Evolutionary conservation across 2,888 invertebrate species (phyloP).

Genomic region (Galerucella pusilla): DNA sequence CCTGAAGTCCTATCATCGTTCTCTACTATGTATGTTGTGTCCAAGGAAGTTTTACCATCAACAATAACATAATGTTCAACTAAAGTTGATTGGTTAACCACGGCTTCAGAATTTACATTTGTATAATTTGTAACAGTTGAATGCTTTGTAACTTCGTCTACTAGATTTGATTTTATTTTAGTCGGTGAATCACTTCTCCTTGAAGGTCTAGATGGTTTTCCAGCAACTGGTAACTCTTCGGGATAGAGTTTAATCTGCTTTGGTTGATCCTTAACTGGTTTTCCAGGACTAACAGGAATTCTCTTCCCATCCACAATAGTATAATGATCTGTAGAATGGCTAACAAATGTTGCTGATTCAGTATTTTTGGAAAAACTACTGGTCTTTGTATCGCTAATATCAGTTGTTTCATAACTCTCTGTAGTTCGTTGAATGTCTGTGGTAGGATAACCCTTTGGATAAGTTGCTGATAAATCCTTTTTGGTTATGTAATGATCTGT

Average conservation of each 20-base stretch:
- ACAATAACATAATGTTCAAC: constrained; percentile 43
- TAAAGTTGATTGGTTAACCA: constrained; percentile 44
- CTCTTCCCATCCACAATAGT: constrained; percentile 25
- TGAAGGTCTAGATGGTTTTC: constrained; percentile 37
- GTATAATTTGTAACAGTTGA: constrained; percentile 21
- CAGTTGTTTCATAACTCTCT: constrained; percentile 10
- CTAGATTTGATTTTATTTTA: constrained; percentile 1
- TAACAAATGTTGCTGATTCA: neutral
- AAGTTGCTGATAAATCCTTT: constrained; percentile 23
- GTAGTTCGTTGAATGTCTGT: neutral
- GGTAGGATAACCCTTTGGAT: constrained; percentile 5
- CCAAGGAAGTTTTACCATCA: constrained; percentile 30
- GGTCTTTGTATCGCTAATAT: neutral
- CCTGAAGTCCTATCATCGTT: constrained; percentile 1
- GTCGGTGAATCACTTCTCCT: constrained; percentile 26
- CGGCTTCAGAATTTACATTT: constrained; percentile 44
- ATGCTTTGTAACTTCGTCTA: constrained; percentile 15
- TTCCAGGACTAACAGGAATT: constrained; percentile 4
- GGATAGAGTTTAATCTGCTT: constrained; percentile 28
- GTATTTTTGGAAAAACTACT: constrained; percentile 6
- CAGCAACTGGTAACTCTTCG: constrained; percentile 42
- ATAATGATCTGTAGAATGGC: constrained; percentile 12
- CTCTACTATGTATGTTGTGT: constrained; percentile 7
- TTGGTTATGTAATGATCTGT: constrained; percentile 5
- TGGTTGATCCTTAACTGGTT: constrained; percentile 21